Percentiles rank a stretch among this genome's conserved stretches.
phyloP scores from a whole-genome alignment of 2,888 invertebrate species.

The Charanyca ferruginea region DNA sequence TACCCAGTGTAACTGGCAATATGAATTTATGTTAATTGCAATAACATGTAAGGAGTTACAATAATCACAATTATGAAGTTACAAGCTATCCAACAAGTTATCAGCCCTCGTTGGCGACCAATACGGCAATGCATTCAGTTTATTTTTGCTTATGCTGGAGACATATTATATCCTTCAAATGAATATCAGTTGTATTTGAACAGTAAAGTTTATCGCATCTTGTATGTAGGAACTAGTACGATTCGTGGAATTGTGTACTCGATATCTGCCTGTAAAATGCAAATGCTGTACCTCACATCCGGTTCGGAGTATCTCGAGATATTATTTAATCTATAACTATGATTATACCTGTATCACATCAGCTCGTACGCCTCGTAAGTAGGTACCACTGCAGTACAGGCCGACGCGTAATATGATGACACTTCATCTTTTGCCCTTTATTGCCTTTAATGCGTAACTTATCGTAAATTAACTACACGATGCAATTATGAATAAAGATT shows the following conservation, averaged over 20 bases:
- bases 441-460: slow-evolving; percentile 57
- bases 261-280: slow-evolving; percentile 73
- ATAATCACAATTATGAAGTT: slow-evolving; percentile 31
- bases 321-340: slow-evolving; percentile 64
- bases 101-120: slow-evolving; percentile 33
- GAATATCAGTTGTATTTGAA: slow-evolving; percentile 54
- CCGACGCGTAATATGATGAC: slow-evolving; percentile 58
- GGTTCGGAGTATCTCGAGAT: slow-evolving; percentile 73
- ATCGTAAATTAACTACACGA: slow-evolving; percentile 34
- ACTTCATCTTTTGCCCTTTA: slow-evolving; percentile 62
- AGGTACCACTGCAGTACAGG: slow-evolving; percentile 1
- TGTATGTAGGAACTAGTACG: slow-evolving; percentile 50
- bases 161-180: slow-evolving; percentile 33
- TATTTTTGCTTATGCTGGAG: slow-evolving; percentile 47
- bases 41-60: slow-evolving; percentile 32
- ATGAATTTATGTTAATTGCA: slow-evolving; percentile 28
- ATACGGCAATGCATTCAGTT: slow-evolving; percentile 35
- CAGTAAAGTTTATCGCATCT: slow-evolving; percentile 57
- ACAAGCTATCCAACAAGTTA: slow-evolving; percentile 45
- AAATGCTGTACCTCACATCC: slow-evolving; percentile 78
- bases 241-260: slow-evolving; percentile 57
- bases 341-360: slow-evolving; percentile 66
- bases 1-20: background rate
- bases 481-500: slow-evolving; percentile 58
- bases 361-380: slow-evolving; percentile 22